Evolutionary conservation across 2,113 vertebrate species (phyloP).

Genomic region (Macrotus californicus): DNA sequence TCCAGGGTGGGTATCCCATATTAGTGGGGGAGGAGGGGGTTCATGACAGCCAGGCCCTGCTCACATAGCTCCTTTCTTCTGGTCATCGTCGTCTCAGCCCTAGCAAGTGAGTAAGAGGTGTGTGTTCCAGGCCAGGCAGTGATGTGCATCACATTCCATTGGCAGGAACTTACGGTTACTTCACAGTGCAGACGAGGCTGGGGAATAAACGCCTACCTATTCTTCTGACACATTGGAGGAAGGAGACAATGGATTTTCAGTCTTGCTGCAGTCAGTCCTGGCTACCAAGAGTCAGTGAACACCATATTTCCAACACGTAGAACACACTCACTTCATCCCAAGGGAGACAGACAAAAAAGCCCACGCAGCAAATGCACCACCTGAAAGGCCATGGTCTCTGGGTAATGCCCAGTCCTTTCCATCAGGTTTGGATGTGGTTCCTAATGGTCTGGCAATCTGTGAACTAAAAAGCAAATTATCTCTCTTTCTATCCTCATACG

Average conservation of each 20-base stretch:
- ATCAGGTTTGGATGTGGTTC: background rate
- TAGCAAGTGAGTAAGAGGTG: background rate
- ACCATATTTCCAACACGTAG: background rate
- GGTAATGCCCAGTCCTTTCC: background rate
- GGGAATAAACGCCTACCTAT: background rate
- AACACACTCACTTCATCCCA: background rate
- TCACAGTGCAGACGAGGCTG: background rate
- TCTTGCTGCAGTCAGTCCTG: background rate
- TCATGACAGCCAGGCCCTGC: background rate
- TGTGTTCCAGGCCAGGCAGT: background rate
- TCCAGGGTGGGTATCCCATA: background rate
- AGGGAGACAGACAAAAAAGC: background rate
- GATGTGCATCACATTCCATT: background rate
- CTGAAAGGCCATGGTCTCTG: background rate
- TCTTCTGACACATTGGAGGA: background rate
- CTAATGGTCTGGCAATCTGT: background rate
- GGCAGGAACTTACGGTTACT: background rate
- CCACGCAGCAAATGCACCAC: background rate
- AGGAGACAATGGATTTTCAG: background rate
- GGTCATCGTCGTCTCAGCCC: accelerated
- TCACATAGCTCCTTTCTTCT: background rate
- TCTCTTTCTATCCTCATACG: background rate
- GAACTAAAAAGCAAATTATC: background rate
- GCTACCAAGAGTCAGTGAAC: background rate
- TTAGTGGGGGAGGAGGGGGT: background rate